phyloP scores from a whole-genome alignment of 2,113 vertebrate genomes.

The Xerus inauris region DNA sequence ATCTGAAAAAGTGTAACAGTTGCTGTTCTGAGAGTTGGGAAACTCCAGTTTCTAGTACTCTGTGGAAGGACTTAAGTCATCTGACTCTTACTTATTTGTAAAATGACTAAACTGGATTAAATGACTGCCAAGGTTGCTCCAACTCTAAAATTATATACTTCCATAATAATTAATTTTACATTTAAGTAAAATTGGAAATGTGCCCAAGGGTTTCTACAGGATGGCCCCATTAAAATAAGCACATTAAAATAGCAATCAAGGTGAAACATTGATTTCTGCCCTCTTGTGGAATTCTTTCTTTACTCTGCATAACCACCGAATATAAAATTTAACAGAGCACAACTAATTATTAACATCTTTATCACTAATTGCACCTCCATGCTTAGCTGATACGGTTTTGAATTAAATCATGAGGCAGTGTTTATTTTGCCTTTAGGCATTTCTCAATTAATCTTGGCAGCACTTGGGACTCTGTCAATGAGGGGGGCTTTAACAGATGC shows the following conservation, averaged over 20 bases:
- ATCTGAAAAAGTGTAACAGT: not conserved
- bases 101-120: slow-evolving; percentile 63
- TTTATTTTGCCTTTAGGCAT: slow-evolving; percentile 80
- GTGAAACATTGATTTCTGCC: slow-evolving; percentile 72
- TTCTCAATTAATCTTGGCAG: slow-evolving; percentile 78
- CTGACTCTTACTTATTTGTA: slow-evolving; percentile 38
- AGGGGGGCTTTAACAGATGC: slow-evolving; percentile 60
- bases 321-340: slow-evolving; percentile 64
- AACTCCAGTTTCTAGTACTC: not conserved
- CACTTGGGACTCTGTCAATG: slow-evolving; percentile 61
- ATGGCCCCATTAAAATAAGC: slow-evolving; percentile 73
- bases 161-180: slow-evolving; percentile 75
- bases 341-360: slow-evolving; percentile 81
- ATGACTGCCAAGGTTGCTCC: slow-evolving; percentile 42
- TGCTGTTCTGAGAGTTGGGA: not conserved
- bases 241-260: slow-evolving; percentile 75
- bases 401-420: slow-evolving; percentile 59
- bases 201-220: slow-evolving; percentile 65
- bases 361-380: slow-evolving; percentile 68
- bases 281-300: slow-evolving; percentile 71
- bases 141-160: slow-evolving; percentile 64
- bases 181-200: slow-evolving; percentile 66
- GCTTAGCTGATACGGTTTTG: slow-evolving; percentile 64
- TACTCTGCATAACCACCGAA: slow-evolving; percentile 57
- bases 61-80: slow-evolving; percentile 7